Percentiles rank a stretch among this genome's conserved stretches.
phyloP scores from a whole-genome alignment of 2,888 invertebrate species.

The Seira ritae region DNA sequence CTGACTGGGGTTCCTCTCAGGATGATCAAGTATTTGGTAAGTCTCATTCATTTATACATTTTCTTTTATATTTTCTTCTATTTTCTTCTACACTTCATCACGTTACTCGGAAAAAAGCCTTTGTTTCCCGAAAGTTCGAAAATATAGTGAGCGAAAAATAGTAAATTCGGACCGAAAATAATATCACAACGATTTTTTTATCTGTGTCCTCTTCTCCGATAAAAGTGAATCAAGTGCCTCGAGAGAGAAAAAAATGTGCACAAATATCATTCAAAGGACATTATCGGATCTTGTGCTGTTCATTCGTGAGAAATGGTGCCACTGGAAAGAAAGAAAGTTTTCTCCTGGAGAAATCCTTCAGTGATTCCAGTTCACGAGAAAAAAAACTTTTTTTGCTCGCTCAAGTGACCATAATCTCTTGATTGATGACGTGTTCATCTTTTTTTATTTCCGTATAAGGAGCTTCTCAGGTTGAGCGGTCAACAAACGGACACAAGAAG shows the following conservation, averaged over 20 bases:
- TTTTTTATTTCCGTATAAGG: constrained; percentile 27
- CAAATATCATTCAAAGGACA: too few species aligned
- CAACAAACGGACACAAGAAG: constrained; percentile 27
- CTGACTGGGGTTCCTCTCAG: constrained; percentile 68
- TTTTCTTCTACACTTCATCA: too few species aligned
- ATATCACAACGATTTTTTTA: not conserved
- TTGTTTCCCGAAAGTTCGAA: constrained; percentile 23
- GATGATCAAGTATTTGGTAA: constrained; percentile 74
- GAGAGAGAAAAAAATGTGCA: not conserved
- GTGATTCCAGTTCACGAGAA: not conserved
- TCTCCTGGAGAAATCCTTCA: not conserved
- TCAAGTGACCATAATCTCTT: too few species aligned
- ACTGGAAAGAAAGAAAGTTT: not conserved
- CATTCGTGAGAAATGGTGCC: too few species aligned
- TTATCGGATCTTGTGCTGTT: too few species aligned
- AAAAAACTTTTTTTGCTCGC: not conserved
- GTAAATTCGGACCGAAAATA: constrained; percentile 9
- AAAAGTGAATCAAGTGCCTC: not conserved
- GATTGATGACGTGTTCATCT: not conserved
- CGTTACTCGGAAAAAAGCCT: too few species aligned
- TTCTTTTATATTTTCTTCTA: constrained; percentile 23
- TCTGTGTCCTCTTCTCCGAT: not conserved
- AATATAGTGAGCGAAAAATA: constrained; percentile 1
- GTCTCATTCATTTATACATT: constrained; percentile 22
- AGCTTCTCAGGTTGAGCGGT: constrained; percentile 46